A percentile compares a stretch with the other conserved stretches of the same genome.
Evolutionary conservation across 2,888 invertebrate genomes (phyloP).

Genomic region (Cloeon dipterum): DNA sequence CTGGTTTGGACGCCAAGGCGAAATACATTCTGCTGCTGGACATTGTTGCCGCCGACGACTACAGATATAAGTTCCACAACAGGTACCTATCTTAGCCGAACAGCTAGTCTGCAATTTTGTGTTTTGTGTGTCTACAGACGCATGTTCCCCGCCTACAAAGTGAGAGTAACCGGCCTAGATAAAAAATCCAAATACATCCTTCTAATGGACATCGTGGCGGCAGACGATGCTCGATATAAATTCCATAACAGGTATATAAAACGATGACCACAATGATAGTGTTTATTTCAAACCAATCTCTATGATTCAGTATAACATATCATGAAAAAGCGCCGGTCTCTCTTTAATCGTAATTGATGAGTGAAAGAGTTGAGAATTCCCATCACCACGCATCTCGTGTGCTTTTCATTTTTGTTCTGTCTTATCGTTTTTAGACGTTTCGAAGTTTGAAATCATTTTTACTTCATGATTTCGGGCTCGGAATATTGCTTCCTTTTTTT

Average conservation of each 20-base stretch:
- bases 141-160: slow-evolving; percentile 96
- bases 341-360: too few species aligned
- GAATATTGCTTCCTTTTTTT: too few species aligned
- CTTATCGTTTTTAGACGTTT: too few species aligned
- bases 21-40: slow-evolving; percentile 98
- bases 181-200: slow-evolving; percentile 94
- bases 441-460: too few species aligned
- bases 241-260: slow-evolving; percentile 64
- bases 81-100: slow-evolving; percentile 28
- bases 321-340: too few species aligned
- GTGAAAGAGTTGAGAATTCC: too few species aligned
- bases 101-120: not conserved
- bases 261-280: too few species aligned
- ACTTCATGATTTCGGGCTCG: too few species aligned
- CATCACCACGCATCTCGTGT: too few species aligned
- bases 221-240: slow-evolving; percentile 89
- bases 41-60: slow-evolving; percentile 97
- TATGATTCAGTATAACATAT: too few species aligned
- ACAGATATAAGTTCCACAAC: slow-evolving; percentile 94
- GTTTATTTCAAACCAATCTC: too few species aligned
- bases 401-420: too few species aligned
- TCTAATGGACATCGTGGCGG: slow-evolving; percentile 91
- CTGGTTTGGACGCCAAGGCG: slow-evolving; percentile 93
- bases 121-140: slow-evolving; percentile 36
- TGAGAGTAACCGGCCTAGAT: slow-evolving; percentile 88